Percentiles rank a stretch among this genome's conserved stretches.
Evolutionary conservation across 2,888 invertebrate genomes (phyloP).

Genomic region (Malacosoma neustria): DNA sequence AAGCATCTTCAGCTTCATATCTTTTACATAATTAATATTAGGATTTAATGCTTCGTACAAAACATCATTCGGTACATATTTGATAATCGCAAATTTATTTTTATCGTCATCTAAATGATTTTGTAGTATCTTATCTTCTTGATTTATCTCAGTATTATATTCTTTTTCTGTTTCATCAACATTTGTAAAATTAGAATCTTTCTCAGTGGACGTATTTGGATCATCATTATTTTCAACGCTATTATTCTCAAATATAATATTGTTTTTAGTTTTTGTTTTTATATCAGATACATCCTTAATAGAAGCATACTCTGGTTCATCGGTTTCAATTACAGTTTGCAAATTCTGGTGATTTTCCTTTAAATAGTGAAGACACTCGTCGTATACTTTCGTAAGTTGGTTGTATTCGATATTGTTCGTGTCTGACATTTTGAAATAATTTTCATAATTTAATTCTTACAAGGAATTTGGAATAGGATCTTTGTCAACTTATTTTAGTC

Average conservation of each 20-base stretch:
- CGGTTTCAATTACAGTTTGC: conserved; percentile 7
- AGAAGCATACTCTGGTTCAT: conserved; percentile 35
- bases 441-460: too few relatives aligned
- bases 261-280: not conserved
- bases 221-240: not conserved
- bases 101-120: conserved; percentile 2
- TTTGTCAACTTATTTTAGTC: too few relatives aligned
- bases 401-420: conserved; percentile 33
- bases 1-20: too few relatives aligned
- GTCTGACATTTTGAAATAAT: conserved; percentile 1
- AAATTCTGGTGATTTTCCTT: conserved; percentile 17
- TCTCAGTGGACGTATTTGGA: not conserved
- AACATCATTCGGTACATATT: not conserved
- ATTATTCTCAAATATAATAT: too few relatives aligned
- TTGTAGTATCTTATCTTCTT: too few relatives aligned
- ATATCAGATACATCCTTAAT: conserved; percentile 21
- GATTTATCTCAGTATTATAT: not conserved
- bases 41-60: not conserved
- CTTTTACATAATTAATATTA: not conserved
- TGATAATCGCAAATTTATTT: not conserved
- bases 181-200: not conserved
- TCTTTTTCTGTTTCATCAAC: not conserved
- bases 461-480: too few relatives aligned
- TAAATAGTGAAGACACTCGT: conserved; percentile 55
- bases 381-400: conserved; percentile 49